These are phyloP conservation scores for Synodontis membranacea DNA, from an alignment of 2,113 vertebrate genomes.

Conservation along the genomic window DNA sequence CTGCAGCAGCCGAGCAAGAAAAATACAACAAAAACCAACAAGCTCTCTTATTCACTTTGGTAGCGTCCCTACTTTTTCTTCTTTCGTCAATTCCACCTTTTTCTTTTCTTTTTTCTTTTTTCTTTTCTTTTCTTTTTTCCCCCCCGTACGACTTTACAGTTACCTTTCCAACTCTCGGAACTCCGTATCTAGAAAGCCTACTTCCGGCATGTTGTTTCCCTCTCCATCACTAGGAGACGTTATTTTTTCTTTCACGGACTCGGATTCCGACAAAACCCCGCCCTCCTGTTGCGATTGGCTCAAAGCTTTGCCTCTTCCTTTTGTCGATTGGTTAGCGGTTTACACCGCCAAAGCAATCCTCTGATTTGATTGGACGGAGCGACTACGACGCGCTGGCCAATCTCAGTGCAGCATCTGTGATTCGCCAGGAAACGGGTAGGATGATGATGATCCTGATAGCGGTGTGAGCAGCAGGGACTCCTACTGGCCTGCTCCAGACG, in stretches of 20 bases:
- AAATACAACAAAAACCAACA: neutral
- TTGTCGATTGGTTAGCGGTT: neutral
- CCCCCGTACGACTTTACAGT: slow-evolving; percentile 14
- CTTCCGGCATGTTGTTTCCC: slow-evolving; percentile 56
- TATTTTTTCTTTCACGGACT: slow-evolving; percentile 29
- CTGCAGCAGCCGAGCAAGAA: neutral
- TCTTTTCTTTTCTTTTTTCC: neutral
- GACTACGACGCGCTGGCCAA: neutral
- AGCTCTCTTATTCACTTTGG: neutral
- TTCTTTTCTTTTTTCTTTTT: neutral
- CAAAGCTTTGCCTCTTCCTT: too few species aligned
- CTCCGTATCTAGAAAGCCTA: slow-evolving; percentile 38
- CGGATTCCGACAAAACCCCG: slow-evolving; percentile 8
- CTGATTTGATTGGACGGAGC: neutral
- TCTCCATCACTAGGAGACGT: slow-evolving; percentile 35
- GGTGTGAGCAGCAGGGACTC: slow-evolving; percentile 36
- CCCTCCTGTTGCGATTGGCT: slow-evolving; percentile 3
- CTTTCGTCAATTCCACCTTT: slow-evolving; percentile 9
- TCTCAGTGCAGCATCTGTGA: neutral
- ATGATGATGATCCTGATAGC: neutral
- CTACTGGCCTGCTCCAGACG: slow-evolving; percentile 30
- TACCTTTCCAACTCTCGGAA: slow-evolving; percentile 44
- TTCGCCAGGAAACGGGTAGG: neutral
- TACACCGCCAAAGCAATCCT: too few species aligned
- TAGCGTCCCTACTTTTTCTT: neutral